phyloP scores from a whole-genome alignment of 2,888 invertebrate species.

The Drosophila robusta region DNA sequence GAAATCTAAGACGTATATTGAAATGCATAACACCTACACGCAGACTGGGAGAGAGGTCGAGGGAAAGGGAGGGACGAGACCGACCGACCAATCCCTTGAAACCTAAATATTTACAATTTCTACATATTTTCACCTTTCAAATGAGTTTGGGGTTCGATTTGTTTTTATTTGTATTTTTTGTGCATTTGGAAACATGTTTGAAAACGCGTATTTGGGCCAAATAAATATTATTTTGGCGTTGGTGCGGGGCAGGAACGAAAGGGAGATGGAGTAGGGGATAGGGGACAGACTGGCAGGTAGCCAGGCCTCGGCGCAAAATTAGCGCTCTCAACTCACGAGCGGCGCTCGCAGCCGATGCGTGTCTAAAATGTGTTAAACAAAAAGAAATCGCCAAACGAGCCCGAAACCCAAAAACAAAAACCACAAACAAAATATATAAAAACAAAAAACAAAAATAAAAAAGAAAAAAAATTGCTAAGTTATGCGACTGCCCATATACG shows the following conservation, averaged over 20 bases:
- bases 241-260: background rate
- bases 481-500: constrained; percentile 45
- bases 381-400: constrained; percentile 65
- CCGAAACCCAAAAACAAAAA: constrained; percentile 25
- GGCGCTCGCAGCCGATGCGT: constrained; percentile 33
- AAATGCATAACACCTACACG: constrained; percentile 59
- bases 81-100: background rate
- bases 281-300: background rate
- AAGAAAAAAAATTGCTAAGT: constrained; percentile 30
- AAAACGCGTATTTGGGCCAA: constrained; percentile 51
- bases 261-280: background rate
- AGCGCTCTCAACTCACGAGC: constrained; percentile 33
- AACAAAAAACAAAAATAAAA: constrained; percentile 5
- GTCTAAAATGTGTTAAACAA: constrained; percentile 68
- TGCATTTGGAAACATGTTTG: constrained; percentile 35
- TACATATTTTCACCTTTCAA: constrained; percentile 66
- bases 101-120: constrained; percentile 28
- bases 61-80: background rate
- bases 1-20: constrained; percentile 40
- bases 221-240: constrained; percentile 11
- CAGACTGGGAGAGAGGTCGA: background rate
- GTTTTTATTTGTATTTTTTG: background rate
- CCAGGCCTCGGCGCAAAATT: constrained; percentile 25
- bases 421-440: constrained; percentile 2
- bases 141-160: constrained; percentile 3